These are phyloP conservation scores for Perca schrenkii DNA, from an alignment of 2,113 vertebrate genomes.

Conservation along the genomic window DNA sequence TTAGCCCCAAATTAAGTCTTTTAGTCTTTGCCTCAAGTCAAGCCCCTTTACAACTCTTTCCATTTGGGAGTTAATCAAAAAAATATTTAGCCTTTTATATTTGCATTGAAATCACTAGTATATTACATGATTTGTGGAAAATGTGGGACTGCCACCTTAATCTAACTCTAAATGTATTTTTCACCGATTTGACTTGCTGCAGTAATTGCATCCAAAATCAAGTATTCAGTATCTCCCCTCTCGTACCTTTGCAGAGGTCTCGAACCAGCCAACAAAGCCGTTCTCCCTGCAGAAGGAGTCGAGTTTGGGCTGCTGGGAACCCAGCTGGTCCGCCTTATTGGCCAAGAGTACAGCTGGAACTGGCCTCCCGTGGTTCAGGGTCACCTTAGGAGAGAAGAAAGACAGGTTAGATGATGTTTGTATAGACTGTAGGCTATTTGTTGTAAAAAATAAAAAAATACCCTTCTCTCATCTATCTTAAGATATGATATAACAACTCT, in stretches of 20 bases:
- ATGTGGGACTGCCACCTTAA: neutral
- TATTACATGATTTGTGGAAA: neutral
- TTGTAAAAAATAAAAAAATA: too few species aligned
- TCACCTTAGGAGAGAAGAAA: conserved; percentile 65
- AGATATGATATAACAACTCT: neutral
- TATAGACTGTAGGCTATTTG: neutral
- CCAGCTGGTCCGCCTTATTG: conserved; percentile 87
- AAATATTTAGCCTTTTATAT: neutral
- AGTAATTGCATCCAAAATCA: neutral
- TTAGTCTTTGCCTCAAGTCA: conserved; percentile 10
- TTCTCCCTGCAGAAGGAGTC: conserved; percentile 85
- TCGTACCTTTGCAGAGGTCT: conserved; percentile 88
- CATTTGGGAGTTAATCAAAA: neutral
- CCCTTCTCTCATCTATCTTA: neutral
- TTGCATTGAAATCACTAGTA: conserved; percentile 9
- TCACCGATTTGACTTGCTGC: neutral
- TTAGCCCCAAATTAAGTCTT: neutral
- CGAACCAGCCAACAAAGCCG: conserved; percentile 84
- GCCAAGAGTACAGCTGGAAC: conserved; percentile 86
- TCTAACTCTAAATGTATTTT: conserved; percentile 8
- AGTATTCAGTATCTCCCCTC: neutral
- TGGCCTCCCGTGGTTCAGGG: conserved; percentile 80
- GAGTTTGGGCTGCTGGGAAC: conserved; percentile 77
- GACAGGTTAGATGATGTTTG: neutral
- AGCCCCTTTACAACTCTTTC: neutral